Percentiles rank a stretch among this genome's conserved stretches.
Conservation (phyloP, 2,113 vertebrate genomes). For the Octodon degus region DNA sequence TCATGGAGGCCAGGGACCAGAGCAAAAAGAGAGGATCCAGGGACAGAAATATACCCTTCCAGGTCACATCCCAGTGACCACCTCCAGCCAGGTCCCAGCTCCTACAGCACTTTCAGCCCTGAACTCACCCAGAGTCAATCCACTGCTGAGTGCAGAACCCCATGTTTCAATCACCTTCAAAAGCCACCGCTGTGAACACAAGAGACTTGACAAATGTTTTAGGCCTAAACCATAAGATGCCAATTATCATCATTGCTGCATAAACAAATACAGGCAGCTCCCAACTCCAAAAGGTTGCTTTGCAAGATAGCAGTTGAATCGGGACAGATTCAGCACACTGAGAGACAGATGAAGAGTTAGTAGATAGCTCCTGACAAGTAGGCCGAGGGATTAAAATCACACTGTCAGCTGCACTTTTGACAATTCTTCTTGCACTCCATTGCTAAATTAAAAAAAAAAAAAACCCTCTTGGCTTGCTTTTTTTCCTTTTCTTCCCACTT, state of each 20-base stretch:
- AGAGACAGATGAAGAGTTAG: neutral
- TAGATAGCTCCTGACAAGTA: neutral
- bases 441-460: constrained; percentile 57
- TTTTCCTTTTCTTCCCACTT: constrained; percentile 63
- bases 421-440: neutral
- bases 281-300: neutral
- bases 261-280: neutral
- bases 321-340: neutral
- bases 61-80: neutral
- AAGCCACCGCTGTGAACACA: neutral
- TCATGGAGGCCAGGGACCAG: neutral
- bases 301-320: neutral
- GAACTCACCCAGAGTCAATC: neutral
- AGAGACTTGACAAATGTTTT: neutral
- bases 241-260: neutral
- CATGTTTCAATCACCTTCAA: neutral
- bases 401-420: neutral
- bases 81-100: neutral
- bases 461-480: constrained; percentile 64
- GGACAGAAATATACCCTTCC: neutral
- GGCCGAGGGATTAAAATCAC: neutral
- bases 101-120: neutral
- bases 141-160: neutral
- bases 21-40: neutral
- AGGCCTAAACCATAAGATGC: neutral